Evolutionary conservation across 2,888 invertebrate genomes (phyloP).

Genomic region (Rhabditoides inermis): DNA sequence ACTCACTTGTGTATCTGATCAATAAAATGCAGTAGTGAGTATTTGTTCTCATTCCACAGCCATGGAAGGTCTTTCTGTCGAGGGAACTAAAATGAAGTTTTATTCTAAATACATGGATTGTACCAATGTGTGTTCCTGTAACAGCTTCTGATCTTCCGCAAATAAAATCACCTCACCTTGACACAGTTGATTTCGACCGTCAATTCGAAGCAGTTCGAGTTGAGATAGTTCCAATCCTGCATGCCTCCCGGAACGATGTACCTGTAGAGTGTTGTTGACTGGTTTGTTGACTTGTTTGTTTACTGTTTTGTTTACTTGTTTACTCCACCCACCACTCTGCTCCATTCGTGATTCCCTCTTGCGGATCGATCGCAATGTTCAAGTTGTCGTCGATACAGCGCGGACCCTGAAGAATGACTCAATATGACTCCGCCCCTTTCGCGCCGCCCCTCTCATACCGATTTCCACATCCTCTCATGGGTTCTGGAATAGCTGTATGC

Average conservation of each 20-base stretch:
- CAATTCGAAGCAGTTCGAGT: conserved; percentile 82
- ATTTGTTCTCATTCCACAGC: conserved; percentile 81
- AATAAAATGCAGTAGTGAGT: conserved; percentile 73
- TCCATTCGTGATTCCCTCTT: conserved; percentile 84
- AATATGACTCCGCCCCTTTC: background rate
- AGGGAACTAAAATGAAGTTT: too few relatives aligned
- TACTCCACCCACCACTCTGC: conserved; percentile 70
- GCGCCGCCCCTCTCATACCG: conserved; percentile 5
- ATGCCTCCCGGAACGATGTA: conserved; percentile 70
- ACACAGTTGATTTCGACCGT: conserved; percentile 86
- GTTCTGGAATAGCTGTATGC: conserved; percentile 46
- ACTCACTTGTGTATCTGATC: conserved; percentile 65
- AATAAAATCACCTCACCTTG: too few relatives aligned
- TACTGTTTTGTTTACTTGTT: background rate
- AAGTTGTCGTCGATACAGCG: conserved; percentile 34
- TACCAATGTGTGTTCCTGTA: too few relatives aligned
- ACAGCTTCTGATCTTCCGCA: too few relatives aligned
- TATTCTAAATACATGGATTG: too few relatives aligned
- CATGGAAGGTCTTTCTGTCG: conserved; percentile 64
- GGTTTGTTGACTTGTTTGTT: background rate
- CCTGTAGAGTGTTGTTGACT: conserved; percentile 8
- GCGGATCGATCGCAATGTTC: conserved; percentile 62
- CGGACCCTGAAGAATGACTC: conserved; percentile 26
- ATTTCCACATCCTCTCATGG: conserved; percentile 39
- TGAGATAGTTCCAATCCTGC: conserved; percentile 96